Evolutionary conservation across 2,113 vertebrate genomes (phyloP), one percentile per base, ranked within the genome.

Genomic region (Corythaeola cristata): DNA sequence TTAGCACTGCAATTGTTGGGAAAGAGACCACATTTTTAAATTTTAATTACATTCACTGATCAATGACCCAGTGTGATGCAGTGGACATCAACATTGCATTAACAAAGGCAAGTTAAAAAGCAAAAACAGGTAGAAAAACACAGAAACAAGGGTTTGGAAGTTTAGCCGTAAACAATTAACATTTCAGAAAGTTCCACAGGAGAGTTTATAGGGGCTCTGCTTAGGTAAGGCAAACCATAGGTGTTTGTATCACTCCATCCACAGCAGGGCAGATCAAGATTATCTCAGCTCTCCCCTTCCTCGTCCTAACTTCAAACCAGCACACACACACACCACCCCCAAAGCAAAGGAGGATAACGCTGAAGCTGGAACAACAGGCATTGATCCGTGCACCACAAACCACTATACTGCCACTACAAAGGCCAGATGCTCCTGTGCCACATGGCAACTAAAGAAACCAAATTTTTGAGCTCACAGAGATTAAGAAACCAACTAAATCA

Each of bases 311-410:
- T 68, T 64, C 27, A 58, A 56, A 89, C n/a, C 30, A 55, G 39
- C 53, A 15, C 53, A 22, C 27, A 37, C 13, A 28, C 2, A 50
- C 28, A 5, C 8, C 12, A 37, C 4, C 20, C 44, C 23, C 50
- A 58, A 69, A 60, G 49, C 69, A 75, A 53, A 44, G 15, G 30
- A 56, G 23, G 2, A 4, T 0, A 62, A 11, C 4, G 15, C 15
- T 56, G 58, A 47, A 41, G 33, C 30, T 56, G 30, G 58, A 78
- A 75, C 30, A 56, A 14, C 6, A 47, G 26, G 12, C 55, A 58
- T 18, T 41, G 73, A 12, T 23, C 35, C 0, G 0, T 5, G 23
- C 4, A 24, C 15, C 45, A 32, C 0, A 0, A 76, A 27, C 21
- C 12, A 15, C 28, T n/a, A 5, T 5, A 22, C 24, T 10, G 20